Base-by-base conservation (phyloP, 2,113 vertebrate species). In the Carassius carassius region DNA sequence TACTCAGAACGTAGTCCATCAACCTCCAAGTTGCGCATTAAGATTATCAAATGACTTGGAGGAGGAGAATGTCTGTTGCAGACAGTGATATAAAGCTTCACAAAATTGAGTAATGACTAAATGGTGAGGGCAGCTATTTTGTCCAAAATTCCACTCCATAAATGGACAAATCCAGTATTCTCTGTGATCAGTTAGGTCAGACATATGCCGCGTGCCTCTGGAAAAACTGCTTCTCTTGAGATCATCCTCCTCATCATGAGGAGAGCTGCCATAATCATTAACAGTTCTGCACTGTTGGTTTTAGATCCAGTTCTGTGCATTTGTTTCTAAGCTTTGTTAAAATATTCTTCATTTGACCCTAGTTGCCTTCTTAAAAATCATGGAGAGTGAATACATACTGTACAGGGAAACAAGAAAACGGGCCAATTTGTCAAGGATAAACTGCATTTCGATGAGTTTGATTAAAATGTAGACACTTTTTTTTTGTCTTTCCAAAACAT, bases 91-190 rank as follows among this genome's bases (percentile, higher is more conserved):
- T 56, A 60, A 19, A 29, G 11, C 81, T 69, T 77, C 32, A 2
- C 21, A 54, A 79, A 78, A 74, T 78, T 17, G 23, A 70, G 67
- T 63, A 65, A 75, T 77, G 29, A 79, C 47, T 70, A 41, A 78
- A 70, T 74, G 19, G 81, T 65, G 78, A 85, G 58, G 14, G 67
- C 62, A 37, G 76, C 56, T 49, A 73, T 86, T 84, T 69, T 41
- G 32, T 47, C 9, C 35, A 35, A n/a, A 82, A 84, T 86, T 87
- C 86, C 84, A 78, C 70, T 56, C 88, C 86, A 84, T 89, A 89
- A 77, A 87, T 82, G 86, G 88, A 60, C 49, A 56, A 69, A 74
- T 82, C 25, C 70, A 74, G 23, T 16, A n/a, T 32, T 77, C 19
- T 75, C 37, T 51, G 37, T 37, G 63, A 74, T 87, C 82, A 51